Percentiles rank a stretch among this genome's conserved stretches.
Conservation (phyloP, 2,888 invertebrate species). For the Saturnia pavonia region DNA sequence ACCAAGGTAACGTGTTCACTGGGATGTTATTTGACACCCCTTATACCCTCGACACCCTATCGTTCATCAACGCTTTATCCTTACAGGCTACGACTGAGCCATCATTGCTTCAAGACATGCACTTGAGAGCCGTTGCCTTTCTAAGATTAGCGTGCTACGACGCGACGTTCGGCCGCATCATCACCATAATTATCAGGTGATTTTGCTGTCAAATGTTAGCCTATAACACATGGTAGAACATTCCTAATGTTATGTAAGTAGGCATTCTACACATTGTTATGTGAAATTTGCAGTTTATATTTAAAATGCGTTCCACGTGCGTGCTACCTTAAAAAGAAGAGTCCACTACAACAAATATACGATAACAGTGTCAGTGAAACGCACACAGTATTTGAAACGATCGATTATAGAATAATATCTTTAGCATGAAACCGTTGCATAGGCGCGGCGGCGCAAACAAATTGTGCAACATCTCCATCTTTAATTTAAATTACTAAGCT, state of each 20-base stretch:
- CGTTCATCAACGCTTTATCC: no score
- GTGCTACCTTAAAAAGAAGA: constrained; percentile 49
- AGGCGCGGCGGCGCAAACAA: constrained; percentile 28
- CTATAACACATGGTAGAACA: neutral
- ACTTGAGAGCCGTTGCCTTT: neutral
- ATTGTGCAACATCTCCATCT: constrained; percentile 53
- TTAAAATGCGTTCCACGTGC: constrained; percentile 58
- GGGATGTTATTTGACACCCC: no score
- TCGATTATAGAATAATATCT: constrained; percentile 40
- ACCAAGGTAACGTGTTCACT: no score
- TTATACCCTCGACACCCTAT: no score
- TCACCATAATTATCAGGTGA: neutral
- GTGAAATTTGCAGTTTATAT: constrained; percentile 58
- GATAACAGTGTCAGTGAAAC: constrained; percentile 57
- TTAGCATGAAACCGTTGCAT: constrained; percentile 36
- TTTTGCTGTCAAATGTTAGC: neutral
- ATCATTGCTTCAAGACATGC: neutral
- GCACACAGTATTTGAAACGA: constrained; percentile 52
- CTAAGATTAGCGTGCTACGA: neutral
- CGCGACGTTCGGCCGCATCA: neutral
- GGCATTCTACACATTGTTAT: constrained; percentile 31
- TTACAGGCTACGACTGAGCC: no score
- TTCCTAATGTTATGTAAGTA: constrained; percentile 19
- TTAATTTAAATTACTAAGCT: constrained; percentile 26
- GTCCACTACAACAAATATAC: constrained; percentile 42